A percentile compares a stretch with the other conserved stretches of the same genome.
Evolutionary conservation across 2,888 invertebrate species (phyloP).

Genomic region (Diplolepis rosae): DNA sequence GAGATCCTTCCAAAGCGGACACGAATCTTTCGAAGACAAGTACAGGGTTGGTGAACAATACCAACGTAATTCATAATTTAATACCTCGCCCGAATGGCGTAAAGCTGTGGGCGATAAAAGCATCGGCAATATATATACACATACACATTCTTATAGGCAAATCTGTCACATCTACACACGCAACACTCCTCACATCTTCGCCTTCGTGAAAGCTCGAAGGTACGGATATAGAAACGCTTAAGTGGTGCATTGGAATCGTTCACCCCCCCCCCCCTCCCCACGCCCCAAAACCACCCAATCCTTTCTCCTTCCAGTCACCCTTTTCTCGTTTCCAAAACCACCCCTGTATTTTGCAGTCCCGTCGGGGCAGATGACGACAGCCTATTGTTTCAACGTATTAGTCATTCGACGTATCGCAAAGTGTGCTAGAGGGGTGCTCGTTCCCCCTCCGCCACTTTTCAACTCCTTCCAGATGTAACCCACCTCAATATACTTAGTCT

Average conservation of each 20-base stretch:
- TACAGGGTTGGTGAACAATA: conserved; percentile 48
- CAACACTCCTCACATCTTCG: conserved; percentile 36
- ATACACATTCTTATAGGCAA: conserved; percentile 33
- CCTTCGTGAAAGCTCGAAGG: conserved; percentile 65
- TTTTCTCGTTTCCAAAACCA: conserved; percentile 52
- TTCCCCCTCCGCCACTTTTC: conserved; percentile 39
- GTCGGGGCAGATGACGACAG: conserved; percentile 68
- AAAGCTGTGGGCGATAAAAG: conserved; percentile 59
- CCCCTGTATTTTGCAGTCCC: conserved; percentile 60
- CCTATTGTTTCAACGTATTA: conserved; percentile 73
- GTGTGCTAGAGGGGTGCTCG: conserved; percentile 64
- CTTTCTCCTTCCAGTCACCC: conserved; percentile 41
- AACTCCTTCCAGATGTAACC: conserved; percentile 47
- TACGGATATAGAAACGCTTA: conserved; percentile 71
- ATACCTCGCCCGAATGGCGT: conserved; percentile 52
- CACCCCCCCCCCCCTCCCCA: conserved; percentile 52
- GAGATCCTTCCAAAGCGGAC: conserved; percentile 41
- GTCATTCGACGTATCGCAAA: conserved; percentile 73
- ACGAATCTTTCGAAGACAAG: conserved; percentile 40
- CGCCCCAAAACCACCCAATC: too few species aligned
- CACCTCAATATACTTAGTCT: not conserved
- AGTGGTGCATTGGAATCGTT: conserved; percentile 72
- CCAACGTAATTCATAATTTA: conserved; percentile 60
- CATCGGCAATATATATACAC: conserved; percentile 46
- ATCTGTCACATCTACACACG: conserved; percentile 35